Evolutionary conservation across 2,888 invertebrate species (phyloP), one percentile per base, ranked within the genome.

Genomic region (Trileptium ribeirensis): DNA sequence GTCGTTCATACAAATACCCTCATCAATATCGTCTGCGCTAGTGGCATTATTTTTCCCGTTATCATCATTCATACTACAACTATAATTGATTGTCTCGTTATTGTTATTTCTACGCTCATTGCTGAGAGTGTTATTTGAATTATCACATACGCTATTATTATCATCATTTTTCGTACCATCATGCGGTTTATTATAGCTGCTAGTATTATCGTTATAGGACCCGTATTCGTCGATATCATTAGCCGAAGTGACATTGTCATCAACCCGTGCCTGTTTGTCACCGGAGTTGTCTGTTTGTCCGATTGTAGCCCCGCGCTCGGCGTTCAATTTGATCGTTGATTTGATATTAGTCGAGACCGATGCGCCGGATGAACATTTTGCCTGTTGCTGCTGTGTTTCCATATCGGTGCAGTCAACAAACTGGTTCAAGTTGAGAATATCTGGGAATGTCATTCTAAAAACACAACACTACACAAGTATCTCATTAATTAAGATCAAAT

Each of bases 401-500:
- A n/a, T n/a, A n/a, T n/a, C n/a, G n/a, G 19, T 64, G n/a, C 64
- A 64, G 74, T 90, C 90, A 33, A 94, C 90, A 86, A 94, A 93
- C 67, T 92, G 92, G 88, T 94, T 95, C 85, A 95, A 89, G 89
- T 95, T 93, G 77, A 95, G 89, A 29, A 92, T 91, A 88, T 94
- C 93, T 1, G 94, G 94, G 89, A 95, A 95, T 1, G 93, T 92
- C 83, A 95, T 93, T 89, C 24, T n/a, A n/a, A n/a, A n/a, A n/a
- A n/a, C n/a, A n/a, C n/a, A n/a, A n/a, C n/a, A n/a, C n/a, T n/a
- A n/a, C n/a, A n/a, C n/a, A n/a, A n/a, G n/a, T n/a, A n/a, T n/a
- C n/a, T n/a, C n/a, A n/a, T n/a, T n/a, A n/a, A n/a, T n/a, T n/a
- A n/a, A n/a, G n/a, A n/a, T n/a, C n/a, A n/a, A n/a, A n/a, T n/a